A percentile compares a stretch with the other conserved stretches of the same genome.
phyloP scores from a whole-genome alignment of 1,140 invertebrate species.

The Heliconius nattereri region DNA sequence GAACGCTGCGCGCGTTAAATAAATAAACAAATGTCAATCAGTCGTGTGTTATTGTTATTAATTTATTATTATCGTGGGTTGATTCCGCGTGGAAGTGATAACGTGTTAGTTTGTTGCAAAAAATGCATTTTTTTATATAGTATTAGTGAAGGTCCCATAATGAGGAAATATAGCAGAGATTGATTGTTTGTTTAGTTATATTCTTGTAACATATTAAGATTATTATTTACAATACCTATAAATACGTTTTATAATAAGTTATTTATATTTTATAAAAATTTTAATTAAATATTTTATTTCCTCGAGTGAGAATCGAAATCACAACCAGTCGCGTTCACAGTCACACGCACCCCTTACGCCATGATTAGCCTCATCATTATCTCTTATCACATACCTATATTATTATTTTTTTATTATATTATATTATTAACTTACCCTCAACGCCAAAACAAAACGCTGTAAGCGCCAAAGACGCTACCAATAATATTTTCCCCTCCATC shows the following conservation, averaged over 20 bases:
- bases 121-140: not conserved
- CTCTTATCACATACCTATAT: not conserved
- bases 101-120: conserved; percentile 17
- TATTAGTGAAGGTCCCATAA: not conserved
- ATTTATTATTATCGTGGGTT: conserved; percentile 40
- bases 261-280: too few species aligned
- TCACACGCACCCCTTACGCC: too few species aligned
- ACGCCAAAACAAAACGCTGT: conserved; percentile 53
- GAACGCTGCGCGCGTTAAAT: too few species aligned
- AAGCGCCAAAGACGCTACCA: conserved; percentile 67
- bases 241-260: too few species aligned
- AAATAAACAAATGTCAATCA: not conserved
- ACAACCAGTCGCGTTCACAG: too few species aligned
- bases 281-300: too few species aligned
- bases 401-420: not conserved
- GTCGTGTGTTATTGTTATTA: not conserved
- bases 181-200: too few species aligned
- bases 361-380: too few species aligned
- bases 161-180: not conserved
- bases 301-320: too few species aligned
- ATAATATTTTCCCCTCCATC: conserved; percentile 62
- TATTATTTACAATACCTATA: too few species aligned
- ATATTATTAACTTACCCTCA: conserved; percentile 54
- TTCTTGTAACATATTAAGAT: too few species aligned
- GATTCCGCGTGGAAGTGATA: conserved; percentile 55